Percentiles rank a stretch among this genome's conserved stretches.
These are phyloP conservation scores for Phlogophora meticulosa DNA, from an alignment of 2,888 invertebrate species.

Conservation along the genomic window DNA sequence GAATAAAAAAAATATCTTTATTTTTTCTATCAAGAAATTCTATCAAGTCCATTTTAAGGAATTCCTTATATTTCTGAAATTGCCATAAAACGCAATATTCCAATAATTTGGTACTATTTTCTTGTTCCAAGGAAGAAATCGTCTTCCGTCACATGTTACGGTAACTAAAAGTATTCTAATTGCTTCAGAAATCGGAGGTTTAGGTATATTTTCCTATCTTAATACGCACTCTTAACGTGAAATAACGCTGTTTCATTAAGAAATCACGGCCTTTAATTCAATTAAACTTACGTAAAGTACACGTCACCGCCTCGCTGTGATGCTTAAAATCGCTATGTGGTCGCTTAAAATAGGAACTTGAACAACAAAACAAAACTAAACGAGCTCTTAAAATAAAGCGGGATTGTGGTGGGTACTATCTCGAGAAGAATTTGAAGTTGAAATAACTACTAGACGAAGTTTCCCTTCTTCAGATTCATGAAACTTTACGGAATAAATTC, in stretches of 20 bases:
- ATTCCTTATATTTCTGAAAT: too few species aligned
- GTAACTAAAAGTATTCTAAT: too few species aligned
- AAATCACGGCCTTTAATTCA: not conserved
- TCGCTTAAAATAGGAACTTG: constrained; percentile 63
- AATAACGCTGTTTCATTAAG: not conserved
- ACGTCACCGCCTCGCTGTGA: constrained; percentile 13
- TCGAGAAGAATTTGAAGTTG: constrained; percentile 77
- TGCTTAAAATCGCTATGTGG: constrained; percentile 63
- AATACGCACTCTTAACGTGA: too few species aligned
- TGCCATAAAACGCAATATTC: too few species aligned
- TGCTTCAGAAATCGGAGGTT: too few species aligned
- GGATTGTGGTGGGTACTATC: constrained; percentile 49
- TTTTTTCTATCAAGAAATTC: too few species aligned
- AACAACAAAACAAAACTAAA: constrained; percentile 72
- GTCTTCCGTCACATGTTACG: too few species aligned
- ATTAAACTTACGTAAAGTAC: constrained; percentile 8
- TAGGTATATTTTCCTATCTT: too few species aligned
- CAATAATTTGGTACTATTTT: too few species aligned
- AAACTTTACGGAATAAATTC: constrained; percentile 80
- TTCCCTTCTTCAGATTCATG: constrained; percentile 73
- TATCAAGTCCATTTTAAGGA: too few species aligned
- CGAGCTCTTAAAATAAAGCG: constrained; percentile 75
- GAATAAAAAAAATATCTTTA: too few species aligned
- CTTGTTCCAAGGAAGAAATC: too few species aligned
- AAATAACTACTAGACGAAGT: constrained; percentile 80